Percentiles rank a stretch among this genome's conserved stretches.
Evolutionary conservation across 1,140 invertebrate genomes (phyloP).

Genomic region (Camponotus pennsylvanicus): DNA sequence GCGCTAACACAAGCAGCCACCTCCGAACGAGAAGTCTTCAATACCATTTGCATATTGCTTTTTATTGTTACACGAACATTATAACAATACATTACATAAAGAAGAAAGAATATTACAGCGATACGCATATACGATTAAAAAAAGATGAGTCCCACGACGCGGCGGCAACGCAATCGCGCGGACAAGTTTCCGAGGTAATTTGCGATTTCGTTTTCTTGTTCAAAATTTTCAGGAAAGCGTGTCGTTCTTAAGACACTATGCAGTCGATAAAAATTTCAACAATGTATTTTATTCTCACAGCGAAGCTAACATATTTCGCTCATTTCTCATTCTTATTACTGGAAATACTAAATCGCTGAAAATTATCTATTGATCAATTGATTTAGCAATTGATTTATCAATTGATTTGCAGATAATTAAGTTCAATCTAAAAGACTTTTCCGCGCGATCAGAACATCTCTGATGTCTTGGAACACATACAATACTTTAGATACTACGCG

Average conservation of each 20-base stretch:
- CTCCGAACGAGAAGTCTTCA: conserved; percentile 71
- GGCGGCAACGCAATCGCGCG: conserved; percentile 1
- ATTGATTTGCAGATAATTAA: conserved; percentile 45
- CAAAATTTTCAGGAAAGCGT: neutral
- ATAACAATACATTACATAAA: conserved; percentile 74
- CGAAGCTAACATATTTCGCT: neutral
- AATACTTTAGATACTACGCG: conserved; percentile 69
- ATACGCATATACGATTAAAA: conserved; percentile 67
- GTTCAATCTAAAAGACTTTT: conserved; percentile 25
- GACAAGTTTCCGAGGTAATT: conserved; percentile 14
- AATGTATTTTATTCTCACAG: neutral
- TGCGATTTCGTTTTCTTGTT: conserved; percentile 12
- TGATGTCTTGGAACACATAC: conserved; percentile 64
- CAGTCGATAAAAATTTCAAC: neutral
- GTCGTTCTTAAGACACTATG: neutral
- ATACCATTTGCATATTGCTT: conserved; percentile 78
- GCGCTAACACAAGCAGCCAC: conserved; percentile 65
- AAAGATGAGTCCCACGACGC: conserved; percentile 58
- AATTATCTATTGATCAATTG: no score
- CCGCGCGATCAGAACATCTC: conserved; percentile 38
- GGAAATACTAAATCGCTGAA: no score
- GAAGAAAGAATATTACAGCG: conserved; percentile 61
- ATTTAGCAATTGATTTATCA: no score
- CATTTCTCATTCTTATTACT: conserved; percentile 5
- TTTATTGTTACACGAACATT: conserved; percentile 76